These are phyloP conservation scores for Chironomus riparius DNA, from an alignment of 2,888 invertebrate species.

Conservation along the genomic window DNA sequence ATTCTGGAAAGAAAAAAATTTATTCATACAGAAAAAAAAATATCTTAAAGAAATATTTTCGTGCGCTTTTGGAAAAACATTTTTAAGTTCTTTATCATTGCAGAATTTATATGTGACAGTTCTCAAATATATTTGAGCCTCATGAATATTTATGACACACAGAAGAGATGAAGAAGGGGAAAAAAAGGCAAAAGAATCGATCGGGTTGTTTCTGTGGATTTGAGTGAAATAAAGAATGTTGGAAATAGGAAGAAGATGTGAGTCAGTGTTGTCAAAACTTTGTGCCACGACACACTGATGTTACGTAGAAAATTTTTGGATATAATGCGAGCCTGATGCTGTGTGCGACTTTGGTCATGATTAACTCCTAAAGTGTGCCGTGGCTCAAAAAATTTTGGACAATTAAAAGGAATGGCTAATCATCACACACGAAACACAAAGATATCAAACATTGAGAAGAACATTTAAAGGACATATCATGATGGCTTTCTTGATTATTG, in stretches of 20 bases:
- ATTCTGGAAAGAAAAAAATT: background rate
- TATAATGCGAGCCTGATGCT: no score
- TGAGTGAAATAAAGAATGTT: no score
- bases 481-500: constrained; percentile 25
- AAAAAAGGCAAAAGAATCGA: background rate
- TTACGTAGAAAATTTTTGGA: no score
- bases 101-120: constrained; percentile 8
- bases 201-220: no score
- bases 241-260: no score
- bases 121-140: constrained; percentile 6
- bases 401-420: constrained; percentile 3
- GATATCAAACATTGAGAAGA: no score
- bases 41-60: background rate
- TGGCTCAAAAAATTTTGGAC: no score
- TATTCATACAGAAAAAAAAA: background rate
- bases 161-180: background rate
- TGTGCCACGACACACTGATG: no score
- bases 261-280: no score
- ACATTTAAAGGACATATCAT: background rate
- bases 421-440: background rate
- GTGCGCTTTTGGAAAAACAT: background rate
- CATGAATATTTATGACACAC: constrained; percentile 6
- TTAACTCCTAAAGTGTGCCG: no score
- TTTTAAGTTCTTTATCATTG: background rate
- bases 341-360: no score